Percentiles rank a stretch among this genome's conserved stretches.
These are phyloP conservation scores for Serrognathus titanus DNA, from an alignment of 2,888 invertebrate species.

Conservation along the genomic window DNA sequence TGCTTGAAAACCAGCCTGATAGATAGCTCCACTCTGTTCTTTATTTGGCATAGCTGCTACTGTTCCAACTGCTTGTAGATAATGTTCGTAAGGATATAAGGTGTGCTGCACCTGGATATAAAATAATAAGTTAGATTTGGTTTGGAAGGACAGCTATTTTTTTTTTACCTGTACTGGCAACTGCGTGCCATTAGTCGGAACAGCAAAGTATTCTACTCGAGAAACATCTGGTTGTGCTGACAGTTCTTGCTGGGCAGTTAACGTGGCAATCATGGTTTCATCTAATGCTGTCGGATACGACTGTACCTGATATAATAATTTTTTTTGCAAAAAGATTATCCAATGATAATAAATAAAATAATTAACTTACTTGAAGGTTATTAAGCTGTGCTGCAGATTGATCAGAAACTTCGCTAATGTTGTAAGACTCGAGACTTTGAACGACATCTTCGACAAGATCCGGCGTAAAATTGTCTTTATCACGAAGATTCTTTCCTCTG, in stretches of 20 bases:
- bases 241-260: slow-evolving; percentile 45
- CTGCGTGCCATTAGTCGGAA: slow-evolving; percentile 43
- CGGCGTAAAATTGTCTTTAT: slow-evolving; percentile 38
- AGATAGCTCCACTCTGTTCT: slow-evolving; percentile 39
- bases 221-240: slow-evolving; percentile 42
- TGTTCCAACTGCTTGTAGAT: slow-evolving; percentile 47
- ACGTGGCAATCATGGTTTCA: slow-evolving; percentile 46
- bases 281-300: slow-evolving; percentile 44
- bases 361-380: slow-evolving; percentile 34
- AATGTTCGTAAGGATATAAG: slow-evolving; percentile 47
- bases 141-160: neutral
- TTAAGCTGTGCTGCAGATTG: slow-evolving; percentile 43
- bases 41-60: slow-evolving; percentile 34
- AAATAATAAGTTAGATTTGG: neutral
- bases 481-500: slow-evolving; percentile 33
- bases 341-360: neutral
- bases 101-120: slow-evolving; percentile 36
- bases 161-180: slow-evolving; percentile 36
- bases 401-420: slow-evolving; percentile 51
- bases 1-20: slow-evolving; percentile 48
- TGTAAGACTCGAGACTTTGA: slow-evolving; percentile 52
- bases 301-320: slow-evolving; percentile 37
- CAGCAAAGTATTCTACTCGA: slow-evolving; percentile 51
- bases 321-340: neutral
- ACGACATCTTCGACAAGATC: slow-evolving; percentile 45